Base-by-base conservation (phyloP, 1,140 invertebrate species). In the Neodiprion fabricii region DNA sequence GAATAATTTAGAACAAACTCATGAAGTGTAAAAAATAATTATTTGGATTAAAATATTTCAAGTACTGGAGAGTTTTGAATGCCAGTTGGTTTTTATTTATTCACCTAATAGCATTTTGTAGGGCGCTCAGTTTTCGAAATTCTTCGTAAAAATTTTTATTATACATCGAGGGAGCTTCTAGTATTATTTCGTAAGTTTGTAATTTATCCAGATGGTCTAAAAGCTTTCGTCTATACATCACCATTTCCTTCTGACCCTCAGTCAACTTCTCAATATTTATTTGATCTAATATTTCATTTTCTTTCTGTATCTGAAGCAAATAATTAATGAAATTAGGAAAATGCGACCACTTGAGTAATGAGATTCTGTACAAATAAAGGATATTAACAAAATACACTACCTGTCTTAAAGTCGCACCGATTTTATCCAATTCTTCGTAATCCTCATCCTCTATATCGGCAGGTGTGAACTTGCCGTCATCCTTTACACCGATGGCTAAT, bases 191-290 rank as follows among this genome's bases (percentile, higher is more conserved):
- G 82, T 94, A 94, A 7, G 91, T 93, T 78, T 88, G 87, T 21
- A 94, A 85, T 78, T 92, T 91, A 84, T 93, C 92, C 70, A 92
- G 84, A 82, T 92, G 93, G 80, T 90, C 86, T 4, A 94, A 79
- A 48, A 94, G 85, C 75, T 90, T 91, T 76, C 89, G 88, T 76
- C 93, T 84, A 28, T 88, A 90, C 67, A 84, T 84, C 70, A 93
- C 90, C 50, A 93, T 82, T 73, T 92, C 89, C 78, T 90, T 91
- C 81, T 93, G 92, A 23, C 89, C 88, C 40, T 91, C 81, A 23
- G 86, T 91, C 53, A 93, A 84, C 76, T 86, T 82, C 65, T 82
- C 76, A 5, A 85, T 77, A 75, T 89, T 83, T 61, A 87, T 77
- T 70, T 79, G 76, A 49, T 84, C 75, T 47, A 87, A 77, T 48